Conservation (phyloP, 2,113 vertebrate genomes). For the Ophiodon elongatus region DNA sequence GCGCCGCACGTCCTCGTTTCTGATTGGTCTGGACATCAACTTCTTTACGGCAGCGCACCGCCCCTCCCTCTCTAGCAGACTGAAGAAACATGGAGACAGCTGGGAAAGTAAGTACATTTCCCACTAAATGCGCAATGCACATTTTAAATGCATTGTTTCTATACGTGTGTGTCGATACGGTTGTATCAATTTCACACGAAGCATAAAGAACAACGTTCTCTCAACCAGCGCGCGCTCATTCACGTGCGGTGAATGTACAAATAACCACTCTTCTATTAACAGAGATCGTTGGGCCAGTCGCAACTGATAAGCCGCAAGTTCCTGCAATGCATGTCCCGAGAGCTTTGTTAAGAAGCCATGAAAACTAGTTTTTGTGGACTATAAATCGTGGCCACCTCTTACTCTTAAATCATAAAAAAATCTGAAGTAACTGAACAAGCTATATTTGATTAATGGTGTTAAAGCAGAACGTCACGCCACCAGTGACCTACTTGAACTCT, state of each 20-base stretch:
- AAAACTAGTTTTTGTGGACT: background rate
- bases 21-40: constrained; percentile 62
- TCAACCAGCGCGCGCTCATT: background rate
- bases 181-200: rapidly evolving
- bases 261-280: constrained; percentile 5
- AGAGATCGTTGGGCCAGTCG: background rate
- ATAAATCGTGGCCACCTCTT: background rate
- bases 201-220: rapidly evolving
- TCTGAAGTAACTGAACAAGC: background rate
- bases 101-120: constrained; percentile 76
- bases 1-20: background rate
- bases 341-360: background rate
- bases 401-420: background rate
- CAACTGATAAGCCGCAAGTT: background rate
- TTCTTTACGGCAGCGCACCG: constrained; percentile 29
- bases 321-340: background rate
- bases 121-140: background rate
- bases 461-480: background rate
- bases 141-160: rapidly evolving
- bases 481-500: background rate
- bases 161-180: rapidly evolving
- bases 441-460: no score
- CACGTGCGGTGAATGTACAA: constrained; percentile 11
- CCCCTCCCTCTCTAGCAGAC: background rate
- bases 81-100: constrained; percentile 78